A percentile compares a stretch with the other conserved stretches of the same genome.
Conservation (phyloP, 2,113 vertebrate genomes). For the Hystrix brachyura region DNA sequence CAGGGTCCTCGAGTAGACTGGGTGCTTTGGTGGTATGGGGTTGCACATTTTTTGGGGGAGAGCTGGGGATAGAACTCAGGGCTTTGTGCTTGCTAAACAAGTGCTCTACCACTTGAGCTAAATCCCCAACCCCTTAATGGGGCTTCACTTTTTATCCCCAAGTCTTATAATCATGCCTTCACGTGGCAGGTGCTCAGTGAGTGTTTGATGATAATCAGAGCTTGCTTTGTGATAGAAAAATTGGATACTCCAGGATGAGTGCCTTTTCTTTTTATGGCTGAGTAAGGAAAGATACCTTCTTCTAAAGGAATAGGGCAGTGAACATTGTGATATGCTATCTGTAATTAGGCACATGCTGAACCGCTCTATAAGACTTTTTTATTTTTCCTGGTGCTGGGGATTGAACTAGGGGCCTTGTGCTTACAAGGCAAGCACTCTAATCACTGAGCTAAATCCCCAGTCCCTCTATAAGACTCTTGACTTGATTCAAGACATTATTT, state of each 20-base stretch:
- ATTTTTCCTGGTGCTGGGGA: no score
- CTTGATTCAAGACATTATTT: neutral
- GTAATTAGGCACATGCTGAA: neutral
- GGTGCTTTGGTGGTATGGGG: neutral
- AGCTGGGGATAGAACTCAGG: no score
- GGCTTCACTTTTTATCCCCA: neutral
- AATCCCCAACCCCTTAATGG: neutral
- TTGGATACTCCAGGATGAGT: neutral
- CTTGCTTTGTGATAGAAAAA: neutral
- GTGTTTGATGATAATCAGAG: slow-evolving; percentile 31
- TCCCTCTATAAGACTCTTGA: neutral
- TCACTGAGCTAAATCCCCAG: no score
- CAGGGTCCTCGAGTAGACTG: neutral
- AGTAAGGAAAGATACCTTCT: neutral
- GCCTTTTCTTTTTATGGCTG: neutral
- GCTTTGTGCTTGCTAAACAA: no score
- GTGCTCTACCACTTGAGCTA: no score
- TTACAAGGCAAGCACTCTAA: no score
- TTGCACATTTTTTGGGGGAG: neutral
- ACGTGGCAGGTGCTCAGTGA: neutral
- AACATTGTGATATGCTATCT: neutral
- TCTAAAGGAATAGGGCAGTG: neutral
- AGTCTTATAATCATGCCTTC: neutral
- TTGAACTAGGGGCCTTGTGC: no score
- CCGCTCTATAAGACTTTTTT: neutral